Base-by-base conservation (phyloP, 2,888 invertebrate species). In the Therioaphis trifolii region DNA sequence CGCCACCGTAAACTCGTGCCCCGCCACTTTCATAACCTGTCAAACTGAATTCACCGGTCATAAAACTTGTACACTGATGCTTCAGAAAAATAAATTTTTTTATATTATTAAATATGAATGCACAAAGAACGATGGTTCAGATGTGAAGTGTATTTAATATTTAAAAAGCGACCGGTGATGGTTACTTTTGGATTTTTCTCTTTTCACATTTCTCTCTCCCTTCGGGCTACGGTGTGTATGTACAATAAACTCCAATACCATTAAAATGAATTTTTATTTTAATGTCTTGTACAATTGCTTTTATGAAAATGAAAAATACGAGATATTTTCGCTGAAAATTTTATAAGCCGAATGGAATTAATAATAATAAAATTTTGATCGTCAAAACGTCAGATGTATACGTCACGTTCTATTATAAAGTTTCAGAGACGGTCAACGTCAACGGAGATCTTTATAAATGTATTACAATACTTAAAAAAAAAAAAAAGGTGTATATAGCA, bases 61-160 rank as follows among this genome's bases (percentile, higher is more conserved):
- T 80, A 80, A 80, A 80, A 80, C 71, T 80, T 71, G 80, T 58
- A 58, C 24, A 35, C 63, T 49, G 61, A 71, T 49, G 72, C 80
- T 72, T 49, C 24, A 49, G 71, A 58, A 72, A 63, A 72, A 35
- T 29, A 63, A 82, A 49, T 58, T 71, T 71, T 69, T 46, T 66
- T 63, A 14, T 14, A 61, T 55, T 71, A 80, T 80, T 71, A 80
- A 80, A 80, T 80, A 80, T 72, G 71, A 82, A 82, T 72, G 80
- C 61, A 11, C 46, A 21, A 29, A 61, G 72, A 80, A 69, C 58
- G 40, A 49, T 43, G 35, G 63, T 63, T 61, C 72, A n/a, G 63
- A 82, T 71, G 61, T 46, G 80, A 72, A 82, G 72, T 40, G 80
- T 72, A 63, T 82, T 80, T 63, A 82, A 82, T 82, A 82, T 82